phyloP scores from a whole-genome alignment of 2,113 vertebrate genomes.

The Hymenochirus boettgeri region DNA sequence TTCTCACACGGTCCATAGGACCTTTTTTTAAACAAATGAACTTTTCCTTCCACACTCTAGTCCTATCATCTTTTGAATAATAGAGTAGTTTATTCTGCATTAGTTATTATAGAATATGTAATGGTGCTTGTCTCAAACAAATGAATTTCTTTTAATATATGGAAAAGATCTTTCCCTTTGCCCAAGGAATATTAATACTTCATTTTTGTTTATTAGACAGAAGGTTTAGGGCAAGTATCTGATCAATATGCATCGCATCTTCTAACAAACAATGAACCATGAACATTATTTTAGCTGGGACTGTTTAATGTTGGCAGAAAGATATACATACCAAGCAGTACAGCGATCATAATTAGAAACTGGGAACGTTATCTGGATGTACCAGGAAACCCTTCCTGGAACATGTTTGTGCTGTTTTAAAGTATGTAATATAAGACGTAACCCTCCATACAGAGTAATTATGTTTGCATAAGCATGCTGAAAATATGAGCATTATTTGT shows the following conservation, averaged over 20 bases:
- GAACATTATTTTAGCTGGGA: constrained; percentile 26
- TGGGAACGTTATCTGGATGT: too few relatives aligned
- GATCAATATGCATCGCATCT: constrained; percentile 38
- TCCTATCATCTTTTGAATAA: constrained; percentile 41
- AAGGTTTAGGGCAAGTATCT: constrained; percentile 38
- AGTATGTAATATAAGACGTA: too few relatives aligned
- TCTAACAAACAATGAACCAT: constrained; percentile 22
- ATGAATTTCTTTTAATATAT: constrained; percentile 38
- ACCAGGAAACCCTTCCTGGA: too few relatives aligned
- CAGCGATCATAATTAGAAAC: constrained; percentile 28
- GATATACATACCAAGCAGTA: too few relatives aligned
- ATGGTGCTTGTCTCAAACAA: constrained; percentile 34
- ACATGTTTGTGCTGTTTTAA: too few relatives aligned
- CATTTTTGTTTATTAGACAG: constrained; percentile 33
- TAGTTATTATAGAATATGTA: constrained; percentile 38
- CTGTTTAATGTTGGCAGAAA: too few relatives aligned
- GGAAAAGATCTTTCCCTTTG: constrained; percentile 33
- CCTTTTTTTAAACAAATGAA: constrained; percentile 32
- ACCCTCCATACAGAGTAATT: too few relatives aligned
- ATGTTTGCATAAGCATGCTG: too few relatives aligned
- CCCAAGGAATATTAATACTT: constrained; percentile 41
- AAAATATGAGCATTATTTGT: too few relatives aligned
- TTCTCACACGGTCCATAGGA: constrained; percentile 24
- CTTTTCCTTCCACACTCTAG: constrained; percentile 18
- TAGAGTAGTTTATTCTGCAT: constrained; percentile 42